These are phyloP conservation scores for Conchocele bisecta DNA, from an alignment of 2,888 invertebrate species.

Conservation along the genomic window DNA sequence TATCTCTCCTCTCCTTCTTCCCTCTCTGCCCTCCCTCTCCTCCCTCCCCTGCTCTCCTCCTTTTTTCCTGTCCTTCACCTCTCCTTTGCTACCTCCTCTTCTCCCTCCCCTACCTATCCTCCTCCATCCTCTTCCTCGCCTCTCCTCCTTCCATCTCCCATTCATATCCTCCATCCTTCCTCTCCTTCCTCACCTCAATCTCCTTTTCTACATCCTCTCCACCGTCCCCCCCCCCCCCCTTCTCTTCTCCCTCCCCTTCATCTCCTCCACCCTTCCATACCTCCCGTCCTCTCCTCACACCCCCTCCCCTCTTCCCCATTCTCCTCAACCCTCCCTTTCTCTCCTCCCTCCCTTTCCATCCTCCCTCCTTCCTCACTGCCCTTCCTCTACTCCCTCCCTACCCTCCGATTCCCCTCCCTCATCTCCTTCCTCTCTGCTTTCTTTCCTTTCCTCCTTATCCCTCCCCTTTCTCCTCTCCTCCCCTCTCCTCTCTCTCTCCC, in stretches of 20 bases:
- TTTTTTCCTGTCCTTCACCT: not conserved
- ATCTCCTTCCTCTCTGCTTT: not conserved
- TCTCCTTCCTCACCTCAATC: constrained; percentile 4
- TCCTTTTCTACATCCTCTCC: not conserved
- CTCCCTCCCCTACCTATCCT: not conserved
- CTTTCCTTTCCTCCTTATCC: not conserved
- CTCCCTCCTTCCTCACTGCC: not conserved
- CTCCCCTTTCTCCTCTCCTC: not conserved
- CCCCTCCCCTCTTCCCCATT: not conserved
- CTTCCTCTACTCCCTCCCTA: not conserved
- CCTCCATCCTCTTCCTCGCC: not conserved
- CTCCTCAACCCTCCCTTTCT: too few relatives aligned
- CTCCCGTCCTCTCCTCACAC: not conserved
- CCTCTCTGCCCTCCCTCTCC: not conserved
- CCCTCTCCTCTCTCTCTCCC: not conserved
- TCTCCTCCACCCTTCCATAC: not conserved
- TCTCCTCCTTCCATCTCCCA: not conserved
- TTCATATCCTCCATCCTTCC: not conserved
- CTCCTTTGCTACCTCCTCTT: not conserved
- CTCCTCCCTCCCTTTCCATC: not conserved
- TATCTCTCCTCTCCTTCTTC: not conserved
- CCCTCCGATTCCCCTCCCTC: not conserved
- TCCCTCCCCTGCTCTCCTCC: not conserved
- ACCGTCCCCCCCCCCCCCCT: not conserved
- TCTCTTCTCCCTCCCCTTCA: not conserved